Percentiles rank a stretch among this genome's conserved stretches.
These are phyloP conservation scores for Anhinga rufa DNA, from an alignment of 2,113 vertebrate genomes.

Conservation along the genomic window DNA sequence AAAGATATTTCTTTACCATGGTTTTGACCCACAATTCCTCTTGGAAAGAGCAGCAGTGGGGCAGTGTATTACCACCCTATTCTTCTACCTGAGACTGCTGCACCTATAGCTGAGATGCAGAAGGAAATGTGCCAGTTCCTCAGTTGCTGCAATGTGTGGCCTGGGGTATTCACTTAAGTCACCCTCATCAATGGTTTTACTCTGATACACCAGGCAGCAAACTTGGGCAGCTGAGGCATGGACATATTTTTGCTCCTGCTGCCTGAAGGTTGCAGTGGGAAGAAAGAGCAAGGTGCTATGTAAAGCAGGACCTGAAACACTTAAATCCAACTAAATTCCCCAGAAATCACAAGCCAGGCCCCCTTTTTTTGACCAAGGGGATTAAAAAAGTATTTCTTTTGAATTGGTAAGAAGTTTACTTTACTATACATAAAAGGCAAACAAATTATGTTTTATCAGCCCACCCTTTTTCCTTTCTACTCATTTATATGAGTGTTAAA, in stretches of 20 bases:
- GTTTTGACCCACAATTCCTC: neutral
- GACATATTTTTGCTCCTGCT: neutral
- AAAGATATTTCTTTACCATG: neutral
- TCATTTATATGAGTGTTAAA: neutral
- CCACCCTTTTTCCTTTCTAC: neutral
- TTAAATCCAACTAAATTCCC: neutral
- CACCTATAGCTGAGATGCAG: neutral
- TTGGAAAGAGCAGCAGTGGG: neutral
- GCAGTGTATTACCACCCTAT: neutral
- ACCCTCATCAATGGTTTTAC: neutral
- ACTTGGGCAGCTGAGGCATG: neutral
- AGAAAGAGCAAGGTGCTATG: neutral
- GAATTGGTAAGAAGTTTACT: neutral
- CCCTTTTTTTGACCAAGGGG: neutral
- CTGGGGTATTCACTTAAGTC: neutral
- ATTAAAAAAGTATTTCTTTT: neutral
- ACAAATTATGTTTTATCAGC: neutral
- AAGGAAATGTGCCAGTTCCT: neutral
- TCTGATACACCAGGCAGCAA: neutral
- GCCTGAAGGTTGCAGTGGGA: neutral
- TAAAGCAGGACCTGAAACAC: neutral
- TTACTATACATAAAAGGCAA: neutral
- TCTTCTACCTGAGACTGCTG: neutral
- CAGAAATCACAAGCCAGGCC: neutral
- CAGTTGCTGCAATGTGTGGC: neutral